Base-by-base conservation (phyloP, 2,888 invertebrate genomes). In the Matsumyia berberina region DNA sequence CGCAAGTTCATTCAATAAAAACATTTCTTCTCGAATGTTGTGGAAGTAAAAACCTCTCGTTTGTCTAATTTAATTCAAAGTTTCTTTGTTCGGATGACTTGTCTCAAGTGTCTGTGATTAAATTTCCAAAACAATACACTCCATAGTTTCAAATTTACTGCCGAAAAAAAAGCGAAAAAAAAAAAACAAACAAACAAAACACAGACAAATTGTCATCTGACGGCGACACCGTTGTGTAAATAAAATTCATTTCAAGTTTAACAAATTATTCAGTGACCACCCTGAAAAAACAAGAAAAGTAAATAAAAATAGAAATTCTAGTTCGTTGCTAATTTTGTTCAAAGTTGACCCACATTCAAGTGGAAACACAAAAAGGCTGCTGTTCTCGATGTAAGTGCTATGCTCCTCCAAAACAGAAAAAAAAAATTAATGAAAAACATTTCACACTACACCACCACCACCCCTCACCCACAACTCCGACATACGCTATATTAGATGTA, bases 21-120 rank as follows among this genome's bases (percentile, higher is more conserved):
- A 73, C 78, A 69, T 69, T 83, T 83, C 78, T 78, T 83, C 83
- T 73, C 57, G 78, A 78, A 78, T 44, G 55, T 58, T 69, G 24
- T 78, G 42, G 55, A 73, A 73, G 31, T 11, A 53, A 37, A 69
- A 60, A 11, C 5, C n/a, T 73, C 12, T 33, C 1, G 17, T 24
- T 49, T 29, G 11, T 49, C 24, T n/a, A 49, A 51, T 60, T 44
- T 35, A 60, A 11, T n/a, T 5, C 24, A 42, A 60, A 39, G 49
- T 49, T n/a, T 19, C 58, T 66, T 67, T 76, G 66, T 66, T 46
- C 31, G 12, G 19, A 12, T 12, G 11, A 31, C 29, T 58, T 12
- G 4, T 29, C 5, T 5, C 33, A 33, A 35, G 42, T 53, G 17
- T n/a, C 31, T 5, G 7, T 24, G 24, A 44, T 11, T 6, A 42